A percentile compares a stretch with the other conserved stretches of the same genome.
These are phyloP conservation scores for Leptodirus hochenwartii DNA, from an alignment of 2,888 invertebrate genomes.

Conservation along the genomic window DNA sequence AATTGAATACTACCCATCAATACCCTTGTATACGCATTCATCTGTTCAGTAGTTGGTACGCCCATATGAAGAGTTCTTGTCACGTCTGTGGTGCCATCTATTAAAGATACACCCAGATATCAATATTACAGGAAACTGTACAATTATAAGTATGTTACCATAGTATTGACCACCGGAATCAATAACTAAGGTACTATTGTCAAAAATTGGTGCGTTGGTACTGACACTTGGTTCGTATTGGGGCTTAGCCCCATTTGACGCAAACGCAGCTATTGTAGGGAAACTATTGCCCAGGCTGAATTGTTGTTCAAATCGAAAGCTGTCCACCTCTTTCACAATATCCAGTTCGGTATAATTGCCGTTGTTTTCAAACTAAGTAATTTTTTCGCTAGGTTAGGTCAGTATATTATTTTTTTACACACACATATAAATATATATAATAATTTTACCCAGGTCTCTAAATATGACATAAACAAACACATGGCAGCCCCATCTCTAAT, in stretches of 20 bases:
- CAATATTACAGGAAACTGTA: too few species aligned
- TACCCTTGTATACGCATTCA: constrained; percentile 70
- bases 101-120: constrained; percentile 9
- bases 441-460: constrained; percentile 43
- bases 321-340: constrained; percentile 49
- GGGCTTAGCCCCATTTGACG: constrained; percentile 72
- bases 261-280: constrained; percentile 73
- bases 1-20: constrained; percentile 58
- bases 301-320: constrained; percentile 53
- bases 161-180: constrained; percentile 93
- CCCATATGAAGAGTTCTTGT: constrained; percentile 83
- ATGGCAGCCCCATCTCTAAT: constrained; percentile 77
- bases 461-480: constrained; percentile 64
- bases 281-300: constrained; percentile 61
- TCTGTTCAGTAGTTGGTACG: constrained; percentile 48
- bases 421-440: background rate
- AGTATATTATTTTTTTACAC: background rate
- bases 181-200: constrained; percentile 66
- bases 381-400: too few species aligned
- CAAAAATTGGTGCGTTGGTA: constrained; percentile 50
- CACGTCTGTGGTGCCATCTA: constrained; percentile 84
- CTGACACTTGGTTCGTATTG: constrained; percentile 59
- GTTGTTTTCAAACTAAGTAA: constrained; percentile 18
- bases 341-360: constrained; percentile 42
- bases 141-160: constrained; percentile 32